These are phyloP conservation scores for Bradypus variegatus DNA, from an alignment of 2,797 vertebrate species.

Conservation along the genomic window DNA sequence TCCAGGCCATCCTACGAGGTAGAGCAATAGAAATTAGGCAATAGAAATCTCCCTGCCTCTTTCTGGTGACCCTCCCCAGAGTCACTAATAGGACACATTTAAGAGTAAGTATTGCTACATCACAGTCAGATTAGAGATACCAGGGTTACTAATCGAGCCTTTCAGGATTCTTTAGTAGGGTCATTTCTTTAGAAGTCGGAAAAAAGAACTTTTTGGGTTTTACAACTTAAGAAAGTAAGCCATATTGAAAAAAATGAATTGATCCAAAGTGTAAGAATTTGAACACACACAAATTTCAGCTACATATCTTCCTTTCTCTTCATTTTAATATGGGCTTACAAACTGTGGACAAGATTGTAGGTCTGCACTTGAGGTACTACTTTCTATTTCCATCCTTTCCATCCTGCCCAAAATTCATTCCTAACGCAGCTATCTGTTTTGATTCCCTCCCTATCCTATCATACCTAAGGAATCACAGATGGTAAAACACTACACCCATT, in stretches of 20 bases:
- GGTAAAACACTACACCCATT: neutral
- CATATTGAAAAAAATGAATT: constrained; percentile 7
- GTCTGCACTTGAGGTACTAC: neutral
- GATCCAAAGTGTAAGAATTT: neutral
- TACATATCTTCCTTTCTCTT: neutral
- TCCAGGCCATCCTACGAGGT: neutral
- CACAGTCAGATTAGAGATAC: neutral
- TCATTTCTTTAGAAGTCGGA: neutral
- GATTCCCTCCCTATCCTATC: neutral
- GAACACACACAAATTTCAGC: neutral
- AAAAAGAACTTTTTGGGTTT: neutral
- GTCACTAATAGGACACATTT: neutral
- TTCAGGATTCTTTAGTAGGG: constrained; percentile 1
- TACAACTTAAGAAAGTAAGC: constrained; percentile 21
- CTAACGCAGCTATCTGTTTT: neutral
- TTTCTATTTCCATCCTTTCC: neutral
- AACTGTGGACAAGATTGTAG: neutral
- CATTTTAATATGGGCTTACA: neutral
- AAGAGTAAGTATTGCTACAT: neutral
- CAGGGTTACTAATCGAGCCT: neutral
- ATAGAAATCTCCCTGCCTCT: neutral
- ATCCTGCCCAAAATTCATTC: neutral
- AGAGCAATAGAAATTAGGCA: no score
- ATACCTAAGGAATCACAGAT: neutral
- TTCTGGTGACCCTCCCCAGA: neutral